Evolutionary conservation across 2,113 vertebrate genomes (phyloP).

Genomic region (Siniperca chuatsi): DNA sequence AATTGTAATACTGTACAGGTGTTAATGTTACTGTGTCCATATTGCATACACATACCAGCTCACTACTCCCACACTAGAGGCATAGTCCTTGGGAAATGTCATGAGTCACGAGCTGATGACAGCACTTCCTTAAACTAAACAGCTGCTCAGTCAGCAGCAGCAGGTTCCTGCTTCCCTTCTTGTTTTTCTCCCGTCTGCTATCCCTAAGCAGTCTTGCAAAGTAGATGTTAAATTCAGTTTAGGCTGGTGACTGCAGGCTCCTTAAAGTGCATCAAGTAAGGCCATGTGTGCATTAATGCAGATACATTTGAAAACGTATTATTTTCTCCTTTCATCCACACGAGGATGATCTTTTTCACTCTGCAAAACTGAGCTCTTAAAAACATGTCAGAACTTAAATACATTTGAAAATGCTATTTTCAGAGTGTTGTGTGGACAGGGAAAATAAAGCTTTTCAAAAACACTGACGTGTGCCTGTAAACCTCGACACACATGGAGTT

Average conservation of each 20-base stretch:
- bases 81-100: conserved; percentile 47
- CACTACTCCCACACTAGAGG: background rate
- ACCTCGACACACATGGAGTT: background rate
- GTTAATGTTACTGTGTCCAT: background rate
- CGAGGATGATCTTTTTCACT: background rate
- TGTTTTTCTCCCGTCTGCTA: conserved; percentile 18
- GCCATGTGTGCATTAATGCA: background rate
- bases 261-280: background rate
- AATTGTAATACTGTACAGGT: background rate
- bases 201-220: background rate
- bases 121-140: conserved; percentile 66
- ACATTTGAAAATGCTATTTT: background rate
- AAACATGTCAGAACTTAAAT: background rate
- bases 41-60: background rate
- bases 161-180: conserved; percentile 46
- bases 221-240: background rate
- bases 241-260: background rate
- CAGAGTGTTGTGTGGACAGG: background rate
- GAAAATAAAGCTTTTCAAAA: background rate
- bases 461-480: background rate
- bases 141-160: conserved; percentile 61
- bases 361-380: background rate
- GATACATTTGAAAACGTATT: background rate
- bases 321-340: background rate
- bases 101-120: conserved; percentile 59